Conservation (phyloP, 2,797 vertebrate genomes). For the Urocyon cinereoargenteus region DNA sequence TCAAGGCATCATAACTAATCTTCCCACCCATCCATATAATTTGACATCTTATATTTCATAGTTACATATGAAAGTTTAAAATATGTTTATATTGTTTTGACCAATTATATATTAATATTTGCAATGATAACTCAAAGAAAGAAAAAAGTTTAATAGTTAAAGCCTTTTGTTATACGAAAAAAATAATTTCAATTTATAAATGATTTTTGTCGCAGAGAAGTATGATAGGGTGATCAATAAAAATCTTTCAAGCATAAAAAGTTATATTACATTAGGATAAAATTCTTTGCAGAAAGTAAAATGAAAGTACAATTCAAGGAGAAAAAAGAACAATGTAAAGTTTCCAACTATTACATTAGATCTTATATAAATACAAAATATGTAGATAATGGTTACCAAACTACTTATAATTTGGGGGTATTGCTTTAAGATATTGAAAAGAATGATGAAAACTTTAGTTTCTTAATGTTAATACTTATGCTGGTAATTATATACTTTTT, state of each 20-base stretch:
- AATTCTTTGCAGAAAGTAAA: slow-evolving; percentile 29
- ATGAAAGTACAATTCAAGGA: slow-evolving; percentile 56
- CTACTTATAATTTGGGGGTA: not conserved
- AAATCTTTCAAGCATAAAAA: slow-evolving; percentile 59
- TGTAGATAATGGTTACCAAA: not conserved
- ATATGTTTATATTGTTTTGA: slow-evolving; percentile 29
- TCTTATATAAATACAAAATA: not conserved
- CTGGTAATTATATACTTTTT: not conserved
- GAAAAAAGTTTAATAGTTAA: slow-evolving; percentile 30
- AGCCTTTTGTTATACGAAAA: slow-evolving; percentile 20
- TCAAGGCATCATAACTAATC: not conserved
- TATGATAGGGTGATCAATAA: slow-evolving; percentile 63
- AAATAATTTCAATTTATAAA: slow-evolving; percentile 57
- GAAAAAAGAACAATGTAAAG: slow-evolving; percentile 18
- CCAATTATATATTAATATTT: slow-evolving; percentile 34
- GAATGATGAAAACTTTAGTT: not conserved
- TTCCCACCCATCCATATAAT: not conserved
- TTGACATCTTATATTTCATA: slow-evolving; percentile 63
- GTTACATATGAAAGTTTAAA: not conserved
- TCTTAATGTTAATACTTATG: slow-evolving; percentile 15
- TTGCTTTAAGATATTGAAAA: not conserved
- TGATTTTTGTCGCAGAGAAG: slow-evolving; percentile 46
- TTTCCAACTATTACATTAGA: slow-evolving; percentile 1
- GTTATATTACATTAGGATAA: slow-evolving; percentile 26
- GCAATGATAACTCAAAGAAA: slow-evolving; percentile 5